A percentile compares a stretch with the other conserved stretches of the same genome.
Conservation (phyloP, 2,797 vertebrate species). For the Spinus pinus region DNA sequence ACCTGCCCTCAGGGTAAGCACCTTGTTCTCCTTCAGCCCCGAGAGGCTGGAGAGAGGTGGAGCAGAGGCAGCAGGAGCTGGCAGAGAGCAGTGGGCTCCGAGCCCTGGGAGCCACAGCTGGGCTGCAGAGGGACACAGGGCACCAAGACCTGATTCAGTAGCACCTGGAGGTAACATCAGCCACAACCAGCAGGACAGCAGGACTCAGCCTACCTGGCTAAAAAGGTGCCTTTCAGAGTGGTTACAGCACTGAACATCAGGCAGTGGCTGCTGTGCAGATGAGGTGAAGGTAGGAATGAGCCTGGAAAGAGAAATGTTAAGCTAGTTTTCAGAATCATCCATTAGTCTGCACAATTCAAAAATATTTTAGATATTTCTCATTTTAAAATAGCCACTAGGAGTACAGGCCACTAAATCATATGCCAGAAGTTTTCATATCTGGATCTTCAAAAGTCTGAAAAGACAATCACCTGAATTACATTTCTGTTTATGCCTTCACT, state of each 20-base stretch:
- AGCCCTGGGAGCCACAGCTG: too few species aligned
- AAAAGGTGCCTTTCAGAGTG: not conserved
- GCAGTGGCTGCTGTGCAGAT: not conserved
- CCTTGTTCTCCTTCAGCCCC: too few species aligned
- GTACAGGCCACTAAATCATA: not conserved
- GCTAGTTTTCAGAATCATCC: not conserved
- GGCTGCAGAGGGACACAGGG: too few species aligned
- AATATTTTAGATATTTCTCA: not conserved
- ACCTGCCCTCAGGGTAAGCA: accelerated
- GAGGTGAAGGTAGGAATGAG: not conserved
- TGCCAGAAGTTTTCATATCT: not conserved
- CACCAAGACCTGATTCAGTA: not conserved
- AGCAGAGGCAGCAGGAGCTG: too few species aligned
- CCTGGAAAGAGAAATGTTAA: not conserved
- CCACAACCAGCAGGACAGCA: not conserved
- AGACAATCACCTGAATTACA: not conserved
- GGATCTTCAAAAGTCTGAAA: not conserved
- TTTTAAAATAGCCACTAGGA: not conserved
- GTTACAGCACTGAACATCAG: accelerated
- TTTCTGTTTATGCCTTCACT: not conserved
- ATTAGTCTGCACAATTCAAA: not conserved
- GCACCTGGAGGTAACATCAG: not conserved
- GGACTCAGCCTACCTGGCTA: not conserved
- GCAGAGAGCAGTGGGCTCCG: too few species aligned
- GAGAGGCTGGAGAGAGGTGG: too few species aligned